Evolutionary conservation across 2,113 vertebrate species (phyloP).

Genomic region (Trachemys scripta): DNA sequence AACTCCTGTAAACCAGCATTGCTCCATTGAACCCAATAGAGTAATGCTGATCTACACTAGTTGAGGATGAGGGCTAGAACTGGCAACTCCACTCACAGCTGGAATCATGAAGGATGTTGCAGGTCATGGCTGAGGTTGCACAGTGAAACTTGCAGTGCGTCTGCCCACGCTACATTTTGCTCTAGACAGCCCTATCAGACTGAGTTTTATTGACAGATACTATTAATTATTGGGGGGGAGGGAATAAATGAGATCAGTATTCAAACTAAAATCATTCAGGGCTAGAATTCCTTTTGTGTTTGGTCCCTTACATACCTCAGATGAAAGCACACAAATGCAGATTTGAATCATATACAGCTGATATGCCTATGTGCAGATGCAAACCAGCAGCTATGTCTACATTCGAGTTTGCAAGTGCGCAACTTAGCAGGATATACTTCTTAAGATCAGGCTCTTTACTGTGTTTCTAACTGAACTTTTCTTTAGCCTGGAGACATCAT

Average conservation of each 20-base stretch:
- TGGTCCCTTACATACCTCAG: not conserved
- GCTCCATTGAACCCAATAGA: not conserved
- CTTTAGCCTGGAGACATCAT: not conserved
- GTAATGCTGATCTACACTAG: not conserved
- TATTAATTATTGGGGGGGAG: not conserved
- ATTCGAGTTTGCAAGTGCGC: not conserved
- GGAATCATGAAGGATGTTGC: not conserved
- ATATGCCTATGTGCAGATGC: not conserved
- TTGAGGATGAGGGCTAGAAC: not conserved
- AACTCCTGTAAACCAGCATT: not conserved
- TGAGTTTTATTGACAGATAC: not conserved
- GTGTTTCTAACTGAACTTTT: constrained; percentile 2
- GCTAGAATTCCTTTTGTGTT: not conserved
- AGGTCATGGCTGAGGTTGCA: constrained; percentile 30
- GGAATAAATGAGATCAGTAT: not conserved
- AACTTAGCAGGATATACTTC: not conserved
- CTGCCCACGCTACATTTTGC: constrained; percentile 38
- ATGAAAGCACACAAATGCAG: not conserved
- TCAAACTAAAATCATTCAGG: not conserved
- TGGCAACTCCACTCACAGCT: constrained; percentile 26
- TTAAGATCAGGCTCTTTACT: not conserved
- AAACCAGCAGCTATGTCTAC: not conserved
- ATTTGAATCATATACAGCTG: not conserved
- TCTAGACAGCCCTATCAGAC: constrained; percentile 17
- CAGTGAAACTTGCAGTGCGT: constrained; percentile 60